Conservation (phyloP, 2,888 invertebrate species). For the Belgica antarctica region DNA sequence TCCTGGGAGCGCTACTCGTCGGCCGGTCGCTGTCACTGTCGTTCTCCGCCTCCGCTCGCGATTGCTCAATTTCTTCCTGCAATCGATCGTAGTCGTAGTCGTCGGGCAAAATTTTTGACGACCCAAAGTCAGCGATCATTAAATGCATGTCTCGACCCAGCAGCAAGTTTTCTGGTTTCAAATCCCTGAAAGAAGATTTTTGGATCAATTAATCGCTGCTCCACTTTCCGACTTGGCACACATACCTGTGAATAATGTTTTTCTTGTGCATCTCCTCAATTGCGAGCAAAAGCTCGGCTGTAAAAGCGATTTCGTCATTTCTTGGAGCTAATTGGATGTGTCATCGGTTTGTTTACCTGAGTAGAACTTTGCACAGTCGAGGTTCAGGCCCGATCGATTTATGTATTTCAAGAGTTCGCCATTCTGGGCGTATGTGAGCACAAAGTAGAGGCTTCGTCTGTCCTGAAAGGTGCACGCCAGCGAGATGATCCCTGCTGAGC, state of each 20-base stretch:
- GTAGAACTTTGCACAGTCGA: conserved; percentile 88
- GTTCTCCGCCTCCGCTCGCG: conserved; percentile 48
- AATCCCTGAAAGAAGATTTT: conserved; percentile 62
- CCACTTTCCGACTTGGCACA: background rate
- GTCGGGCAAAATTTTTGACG: conserved; percentile 73
- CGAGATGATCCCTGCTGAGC: conserved; percentile 85
- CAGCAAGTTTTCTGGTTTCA: conserved; percentile 68
- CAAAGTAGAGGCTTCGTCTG: conserved; percentile 86
- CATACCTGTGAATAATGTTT: conserved; percentile 72
- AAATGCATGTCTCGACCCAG: conserved; percentile 21
- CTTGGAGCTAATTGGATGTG: background rate
- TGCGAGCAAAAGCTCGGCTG: conserved; percentile 85
- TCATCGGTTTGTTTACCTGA: conserved; percentile 54
- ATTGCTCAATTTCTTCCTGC: conserved; percentile 10
- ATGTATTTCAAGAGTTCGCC: conserved; percentile 93
- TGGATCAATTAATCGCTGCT: background rate
- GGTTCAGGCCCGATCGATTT: conserved; percentile 86
- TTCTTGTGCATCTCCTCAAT: conserved; percentile 86
- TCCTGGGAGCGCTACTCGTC: conserved; percentile 53
- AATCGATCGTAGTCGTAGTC: conserved; percentile 33
- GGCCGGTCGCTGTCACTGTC: conserved; percentile 50
- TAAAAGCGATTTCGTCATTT: background rate
- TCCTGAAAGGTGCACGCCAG: conserved; percentile 98
- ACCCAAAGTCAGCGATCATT: conserved; percentile 92
- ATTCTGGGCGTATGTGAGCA: conserved; percentile 89